Evolutionary conservation across 2,797 vertebrate genomes (phyloP).

Genomic region (Sebastes melanostomus): DNA sequence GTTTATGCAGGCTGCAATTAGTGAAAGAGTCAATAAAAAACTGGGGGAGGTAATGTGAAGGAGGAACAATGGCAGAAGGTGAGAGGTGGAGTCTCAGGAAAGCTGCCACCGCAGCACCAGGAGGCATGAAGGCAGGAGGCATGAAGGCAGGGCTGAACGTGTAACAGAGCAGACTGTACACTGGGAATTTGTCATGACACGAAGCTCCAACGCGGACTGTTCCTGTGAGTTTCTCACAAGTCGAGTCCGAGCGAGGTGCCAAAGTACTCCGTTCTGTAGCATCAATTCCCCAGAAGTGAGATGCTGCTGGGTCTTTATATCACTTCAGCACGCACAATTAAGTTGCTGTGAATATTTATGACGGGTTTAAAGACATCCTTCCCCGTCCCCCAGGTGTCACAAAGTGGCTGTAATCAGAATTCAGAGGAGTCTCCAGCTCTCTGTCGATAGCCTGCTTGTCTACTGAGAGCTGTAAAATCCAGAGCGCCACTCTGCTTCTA

Average conservation of each 20-base stretch:
- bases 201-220: constrained; percentile 25
- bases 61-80: constrained; percentile 66
- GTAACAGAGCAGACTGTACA: constrained; percentile 12
- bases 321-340: constrained; percentile 81
- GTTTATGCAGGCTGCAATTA: constrained; percentile 86
- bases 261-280: constrained; percentile 44
- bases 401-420: constrained; percentile 85
- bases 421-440: constrained; percentile 67
- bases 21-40: constrained; percentile 86
- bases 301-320: constrained; percentile 75
- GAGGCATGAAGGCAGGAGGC: constrained; percentile 4
- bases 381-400: constrained; percentile 81
- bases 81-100: constrained; percentile 47
- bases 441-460: constrained; percentile 72
- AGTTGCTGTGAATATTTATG: constrained; percentile 86
- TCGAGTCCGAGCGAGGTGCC: constrained; percentile 44
- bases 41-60: constrained; percentile 78
- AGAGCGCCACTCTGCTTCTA: constrained; percentile 40
- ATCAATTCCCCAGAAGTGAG: constrained; percentile 67
- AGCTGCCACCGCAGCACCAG: constrained; percentile 24
- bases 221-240: constrained; percentile 63
- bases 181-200: constrained; percentile 12
- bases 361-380: constrained; percentile 76
- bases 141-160: background rate
- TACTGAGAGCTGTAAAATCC: constrained; percentile 76